Conservation (phyloP, 2,797 vertebrate species). For the Smutsia gigantea region DNA sequence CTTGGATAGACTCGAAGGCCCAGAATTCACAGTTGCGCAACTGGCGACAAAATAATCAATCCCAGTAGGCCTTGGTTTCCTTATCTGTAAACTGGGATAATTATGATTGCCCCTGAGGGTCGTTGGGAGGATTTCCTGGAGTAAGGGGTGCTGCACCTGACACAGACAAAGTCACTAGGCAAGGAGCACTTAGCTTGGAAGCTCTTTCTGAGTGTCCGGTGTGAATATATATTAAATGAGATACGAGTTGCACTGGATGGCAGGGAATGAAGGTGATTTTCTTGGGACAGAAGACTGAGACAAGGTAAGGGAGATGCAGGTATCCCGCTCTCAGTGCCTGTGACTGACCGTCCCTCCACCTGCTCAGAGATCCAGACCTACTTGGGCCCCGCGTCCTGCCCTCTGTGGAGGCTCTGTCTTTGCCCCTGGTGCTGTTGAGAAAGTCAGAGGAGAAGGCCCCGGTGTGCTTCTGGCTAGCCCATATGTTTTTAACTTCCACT, state of each 20-base stretch:
- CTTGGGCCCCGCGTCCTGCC: fast-evolving
- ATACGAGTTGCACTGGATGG: too few relatives aligned
- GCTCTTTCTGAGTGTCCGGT: not conserved
- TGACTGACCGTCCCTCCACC: fast-evolving
- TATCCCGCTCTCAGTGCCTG: not conserved
- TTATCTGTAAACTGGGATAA: not conserved
- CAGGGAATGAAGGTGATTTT: not conserved
- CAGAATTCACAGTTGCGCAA: not conserved
- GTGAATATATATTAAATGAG: not conserved
- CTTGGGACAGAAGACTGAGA: not conserved
- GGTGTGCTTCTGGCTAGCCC: not conserved
- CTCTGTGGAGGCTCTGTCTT: not conserved
- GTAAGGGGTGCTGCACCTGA: not conserved
- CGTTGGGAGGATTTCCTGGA: not conserved
- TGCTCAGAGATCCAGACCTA: not conserved
- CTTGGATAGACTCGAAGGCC: not conserved
- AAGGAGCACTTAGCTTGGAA: not conserved
- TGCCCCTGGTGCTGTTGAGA: not conserved
- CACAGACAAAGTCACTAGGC: not conserved
- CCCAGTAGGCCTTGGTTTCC: not conserved
- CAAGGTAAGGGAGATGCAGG: too few relatives aligned
- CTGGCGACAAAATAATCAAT: not conserved
- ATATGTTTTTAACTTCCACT: not conserved
- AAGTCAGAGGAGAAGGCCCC: not conserved
- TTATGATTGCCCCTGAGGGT: too few relatives aligned